These are phyloP conservation scores for Phaenicophaeus curvirostris DNA, from an alignment of 2,797 vertebrate genomes.

Conservation along the genomic window DNA sequence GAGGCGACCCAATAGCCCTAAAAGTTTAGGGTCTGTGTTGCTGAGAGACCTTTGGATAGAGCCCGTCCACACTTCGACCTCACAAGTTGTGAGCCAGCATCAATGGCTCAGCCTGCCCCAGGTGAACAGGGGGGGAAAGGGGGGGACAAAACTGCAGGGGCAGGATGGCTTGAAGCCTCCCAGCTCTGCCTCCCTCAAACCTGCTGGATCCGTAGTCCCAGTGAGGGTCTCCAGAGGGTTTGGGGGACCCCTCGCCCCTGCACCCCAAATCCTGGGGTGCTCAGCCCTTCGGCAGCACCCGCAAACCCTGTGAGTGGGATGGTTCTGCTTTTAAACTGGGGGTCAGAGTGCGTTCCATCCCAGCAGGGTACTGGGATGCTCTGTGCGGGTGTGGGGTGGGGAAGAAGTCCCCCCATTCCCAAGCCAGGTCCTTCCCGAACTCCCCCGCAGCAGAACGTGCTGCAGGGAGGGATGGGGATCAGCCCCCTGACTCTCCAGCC, in stretches of 20 bases:
- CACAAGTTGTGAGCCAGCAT: conserved; percentile 69
- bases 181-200: background rate
- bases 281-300: background rate
- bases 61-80: conserved; percentile 64
- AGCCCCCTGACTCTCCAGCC: background rate
- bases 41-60: conserved; percentile 57
- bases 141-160: background rate
- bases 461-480: background rate
- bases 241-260: background rate
- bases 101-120: background rate
- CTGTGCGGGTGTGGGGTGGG: too few species aligned
- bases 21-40: conserved; percentile 75
- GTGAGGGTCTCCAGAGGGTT: background rate
- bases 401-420: rapidly evolving
- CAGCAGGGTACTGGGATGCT: background rate
- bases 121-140: background rate
- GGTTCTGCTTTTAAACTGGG: background rate
- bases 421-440: rapidly evolving
- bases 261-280: background rate
- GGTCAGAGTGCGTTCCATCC: rapidly evolving
- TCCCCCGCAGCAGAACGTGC: background rate
- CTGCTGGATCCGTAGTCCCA: background rate
- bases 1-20: conserved; percentile 70
- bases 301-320: rapidly evolving
- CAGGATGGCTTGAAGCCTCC: background rate